Percentiles rank a stretch among this genome's conserved stretches.
Conservation (phyloP, 2,113 vertebrate genomes). For the Marcusenius ussheri region DNA sequence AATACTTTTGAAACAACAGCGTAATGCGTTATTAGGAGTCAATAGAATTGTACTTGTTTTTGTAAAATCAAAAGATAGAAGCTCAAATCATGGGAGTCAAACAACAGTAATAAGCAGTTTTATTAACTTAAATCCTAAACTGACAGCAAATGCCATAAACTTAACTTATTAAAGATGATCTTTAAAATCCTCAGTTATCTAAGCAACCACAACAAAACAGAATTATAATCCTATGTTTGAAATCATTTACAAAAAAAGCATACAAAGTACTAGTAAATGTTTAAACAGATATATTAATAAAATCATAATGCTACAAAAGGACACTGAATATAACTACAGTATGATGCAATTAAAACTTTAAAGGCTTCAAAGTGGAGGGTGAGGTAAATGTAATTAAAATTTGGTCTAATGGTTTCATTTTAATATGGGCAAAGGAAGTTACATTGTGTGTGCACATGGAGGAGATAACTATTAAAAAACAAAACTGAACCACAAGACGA, state of each 20-base stretch:
- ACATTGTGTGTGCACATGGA: background rate
- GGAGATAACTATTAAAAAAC: slow-evolving; percentile 9
- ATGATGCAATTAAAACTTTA: background rate
- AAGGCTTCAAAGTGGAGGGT: background rate
- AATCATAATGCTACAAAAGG: background rate
- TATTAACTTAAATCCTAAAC: background rate
- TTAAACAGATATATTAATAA: background rate
- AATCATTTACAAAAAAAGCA: background rate
- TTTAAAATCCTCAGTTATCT: background rate
- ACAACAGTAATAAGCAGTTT: background rate
- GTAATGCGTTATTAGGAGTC: background rate
- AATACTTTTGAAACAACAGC: background rate
- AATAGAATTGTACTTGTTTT: background rate
- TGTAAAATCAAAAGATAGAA: background rate
- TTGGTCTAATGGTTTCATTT: background rate
- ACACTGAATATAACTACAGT: background rate
- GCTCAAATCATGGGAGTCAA: background rate
- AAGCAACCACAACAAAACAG: slow-evolving; percentile 7
- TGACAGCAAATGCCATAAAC: background rate
- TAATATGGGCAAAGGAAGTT: background rate
- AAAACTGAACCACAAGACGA: slow-evolving; percentile 25
- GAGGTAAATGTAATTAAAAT: background rate
- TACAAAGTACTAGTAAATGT: background rate
- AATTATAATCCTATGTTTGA: slow-evolving; percentile 5
- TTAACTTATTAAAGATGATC: background rate